phyloP scores from a whole-genome alignment of 1,140 invertebrate species.

The Nylanderia fulva region DNA sequence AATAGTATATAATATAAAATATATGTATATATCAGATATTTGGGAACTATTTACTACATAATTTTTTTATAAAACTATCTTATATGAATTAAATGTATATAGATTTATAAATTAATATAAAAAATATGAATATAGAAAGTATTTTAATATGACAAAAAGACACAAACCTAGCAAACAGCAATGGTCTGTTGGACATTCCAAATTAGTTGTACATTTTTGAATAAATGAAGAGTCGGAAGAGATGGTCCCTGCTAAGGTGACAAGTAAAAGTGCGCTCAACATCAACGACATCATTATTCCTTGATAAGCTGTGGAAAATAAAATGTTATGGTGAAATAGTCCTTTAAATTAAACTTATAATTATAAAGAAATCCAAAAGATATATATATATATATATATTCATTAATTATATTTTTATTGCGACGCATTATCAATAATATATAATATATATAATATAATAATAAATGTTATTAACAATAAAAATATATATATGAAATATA shows the following conservation, averaged over 20 bases:
- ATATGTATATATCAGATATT: not conserved
- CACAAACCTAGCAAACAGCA: constrained; percentile 71
- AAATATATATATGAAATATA: no score
- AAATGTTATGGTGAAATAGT: not conserved
- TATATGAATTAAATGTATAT: not conserved
- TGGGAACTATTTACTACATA: constrained; percentile 1
- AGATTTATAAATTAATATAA: not conserved
- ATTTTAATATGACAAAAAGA: not conserved
- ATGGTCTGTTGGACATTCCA: constrained; percentile 50
- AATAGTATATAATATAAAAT: not conserved
- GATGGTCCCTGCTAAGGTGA: not conserved
- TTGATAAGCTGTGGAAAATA: constrained; percentile 34
- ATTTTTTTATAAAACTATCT: not conserved
- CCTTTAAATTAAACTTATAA: not conserved
- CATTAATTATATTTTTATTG: not conserved
- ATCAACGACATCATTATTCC: constrained; percentile 52
- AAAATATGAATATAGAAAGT: not conserved
- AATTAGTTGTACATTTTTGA: constrained; percentile 54
- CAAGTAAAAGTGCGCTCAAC: not conserved
- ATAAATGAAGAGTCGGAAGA: not conserved
- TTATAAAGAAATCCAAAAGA: no score
- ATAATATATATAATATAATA: no score
- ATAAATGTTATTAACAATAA: no score
- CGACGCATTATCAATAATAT: no score
- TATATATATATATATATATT: not conserved